Conservation (phyloP, 1,140 invertebrate species). For the Saccostrea glomerata region DNA sequence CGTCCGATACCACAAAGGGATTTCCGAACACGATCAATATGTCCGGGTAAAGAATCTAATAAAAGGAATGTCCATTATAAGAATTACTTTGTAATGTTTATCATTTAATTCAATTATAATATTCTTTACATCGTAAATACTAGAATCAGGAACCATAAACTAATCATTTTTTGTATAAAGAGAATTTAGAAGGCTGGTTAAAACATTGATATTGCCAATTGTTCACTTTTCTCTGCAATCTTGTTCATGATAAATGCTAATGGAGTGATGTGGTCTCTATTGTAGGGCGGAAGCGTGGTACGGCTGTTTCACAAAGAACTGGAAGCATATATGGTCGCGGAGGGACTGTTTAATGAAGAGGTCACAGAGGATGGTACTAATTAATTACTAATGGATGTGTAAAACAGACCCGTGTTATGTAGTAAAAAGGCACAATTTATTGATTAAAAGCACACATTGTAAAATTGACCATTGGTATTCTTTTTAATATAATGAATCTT, state of each 20-base stretch:
- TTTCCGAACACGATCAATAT: conserved; percentile 69
- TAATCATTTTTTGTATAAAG: background rate
- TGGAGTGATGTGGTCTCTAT: conserved; percentile 8
- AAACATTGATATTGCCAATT: background rate
- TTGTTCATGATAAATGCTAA: conserved; percentile 16
- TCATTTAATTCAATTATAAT: background rate
- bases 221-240: background rate
- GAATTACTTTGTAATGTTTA: background rate
- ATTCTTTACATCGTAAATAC: background rate
- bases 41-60: conserved; percentile 69
- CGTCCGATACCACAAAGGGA: conserved; percentile 71
- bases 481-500: background rate
- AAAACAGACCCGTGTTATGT: background rate
- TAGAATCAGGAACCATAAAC: background rate
- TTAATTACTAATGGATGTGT: conserved; percentile 20
- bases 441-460: background rate
- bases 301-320: conserved; percentile 79
- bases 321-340: conserved; percentile 78
- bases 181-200: background rate
- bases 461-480: background rate
- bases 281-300: conserved; percentile 74
- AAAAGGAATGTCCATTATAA: background rate
- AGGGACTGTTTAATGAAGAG: conserved; percentile 78
- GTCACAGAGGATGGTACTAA: conserved; percentile 77
- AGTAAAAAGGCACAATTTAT: background rate